Evolutionary conservation across 1,140 invertebrate species (phyloP), one percentile per base, ranked within the genome.

Genomic region (Plutomurus gul): DNA sequence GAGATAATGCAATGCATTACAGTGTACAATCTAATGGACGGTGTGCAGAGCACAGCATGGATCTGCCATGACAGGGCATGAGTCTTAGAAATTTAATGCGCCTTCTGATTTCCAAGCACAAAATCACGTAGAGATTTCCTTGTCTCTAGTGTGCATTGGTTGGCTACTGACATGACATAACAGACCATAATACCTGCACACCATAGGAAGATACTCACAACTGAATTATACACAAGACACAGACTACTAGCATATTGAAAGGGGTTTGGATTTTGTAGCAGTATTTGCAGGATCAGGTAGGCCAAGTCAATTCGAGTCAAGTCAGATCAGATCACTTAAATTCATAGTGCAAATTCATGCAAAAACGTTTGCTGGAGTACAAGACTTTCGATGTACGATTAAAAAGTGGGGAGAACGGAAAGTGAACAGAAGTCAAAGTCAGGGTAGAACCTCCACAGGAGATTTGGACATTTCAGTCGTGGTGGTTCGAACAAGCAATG

Each of bases 101-200:
- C 56, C 56, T 65, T 65, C 10, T 65, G 56, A 65, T 65, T 65
- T 65, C 56, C 56, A 65, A 65, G 56, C 56, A 65, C 56, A 65
- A 65, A 65, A 65, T 65, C 56, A 65, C 56, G 56, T 65, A 65
- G 56, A 65, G 56, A 65, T 65, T 65, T 65, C 56, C 56, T 65
- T 65, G 56, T 65, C 56, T 65, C 56, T 65, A 33, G 56, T 65
- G 27, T 65, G 56, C 18, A 25, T 65, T 65, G 22, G 16, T 56
- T 65, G 56, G 56, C 56, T 65, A 65, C 56, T 65, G 56, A 65
- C 56, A 65, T 65, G 56, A 65, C 56, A 65, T 65, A 65, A 33
- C 30, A 65, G 16, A 65, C 27, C 27, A 65, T 65, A 43, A 13
- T 43, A 43, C 27, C 16, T 27, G 18, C 13, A 33, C n/a, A n/a